Evolutionary conservation across 2,797 vertebrate species (phyloP), one percentile per base, ranked within the genome.

Genomic region (Salmo trutta): DNA sequence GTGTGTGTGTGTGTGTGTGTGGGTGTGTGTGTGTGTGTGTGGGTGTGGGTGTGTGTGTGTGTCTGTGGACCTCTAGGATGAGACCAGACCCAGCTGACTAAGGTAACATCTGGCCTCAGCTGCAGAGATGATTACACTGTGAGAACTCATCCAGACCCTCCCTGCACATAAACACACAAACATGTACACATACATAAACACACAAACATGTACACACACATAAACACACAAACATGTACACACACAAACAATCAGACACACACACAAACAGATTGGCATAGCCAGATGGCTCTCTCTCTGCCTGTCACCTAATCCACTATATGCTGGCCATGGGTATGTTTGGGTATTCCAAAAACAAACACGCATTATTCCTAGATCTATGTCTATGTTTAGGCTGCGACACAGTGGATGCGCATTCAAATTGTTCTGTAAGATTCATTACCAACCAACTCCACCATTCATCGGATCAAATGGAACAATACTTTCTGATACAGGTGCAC

Each of bases 21-120:
- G 33, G n/a, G 68, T 65, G 64, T 56, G 59, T n/a, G 36, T 15
- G n/a, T 29, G 21, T 29, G 62, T 75, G 36, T 47, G 68, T 69
- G 41, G 19, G 67, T 31, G 59, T n/a, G 33, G 29, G 54, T 19
- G 59, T 65, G 33, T 27, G 59, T 24, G 56, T 75, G 54, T 56
- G 27, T 72, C 27, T 68, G 69, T 67, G 8, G 68, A 41, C 88
- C 89, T 79, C 75, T 71, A 12, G 8, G 76, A 89, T 80, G 79
- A 81, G 79, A 89, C 81, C 78, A 85, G 87, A 88, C 82, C 87
- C 85, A 87, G 82, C 89, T 88, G 88, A 91, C 88, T 89, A 89
- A 86, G 89, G 85, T 81, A 93, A 92, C 91, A 93, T 94, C 91
- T 94, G 91, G 90, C 89, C 81, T 71, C 29, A 69, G 88, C 89